phyloP scores from a whole-genome alignment of 2,113 vertebrate species.

The Pyxicephalus adspersus region DNA sequence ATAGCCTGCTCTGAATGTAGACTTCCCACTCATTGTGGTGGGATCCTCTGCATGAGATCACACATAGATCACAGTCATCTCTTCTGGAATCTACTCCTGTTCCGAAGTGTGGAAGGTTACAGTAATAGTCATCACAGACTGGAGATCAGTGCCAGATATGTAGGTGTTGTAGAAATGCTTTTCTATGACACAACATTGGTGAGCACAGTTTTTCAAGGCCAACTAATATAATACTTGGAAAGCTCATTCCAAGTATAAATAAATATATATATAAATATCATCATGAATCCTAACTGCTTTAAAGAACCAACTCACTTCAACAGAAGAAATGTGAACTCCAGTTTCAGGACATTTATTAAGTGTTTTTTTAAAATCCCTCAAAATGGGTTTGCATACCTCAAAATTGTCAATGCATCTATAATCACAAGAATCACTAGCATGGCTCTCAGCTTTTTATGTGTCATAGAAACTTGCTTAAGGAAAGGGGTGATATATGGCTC shows the following conservation, averaged over 20 bases:
- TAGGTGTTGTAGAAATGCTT: neutral
- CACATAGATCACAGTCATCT: slow-evolving; percentile 7
- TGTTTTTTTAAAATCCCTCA: too few relatives aligned
- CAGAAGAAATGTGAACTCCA: too few relatives aligned
- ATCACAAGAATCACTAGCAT: too few relatives aligned
- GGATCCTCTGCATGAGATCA: slow-evolving; percentile 28
- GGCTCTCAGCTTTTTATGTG: too few relatives aligned
- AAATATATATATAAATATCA: neutral
- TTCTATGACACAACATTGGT: neutral
- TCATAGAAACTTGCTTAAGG: too few relatives aligned
- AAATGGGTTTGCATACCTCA: too few relatives aligned
- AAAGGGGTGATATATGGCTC: too few relatives aligned
- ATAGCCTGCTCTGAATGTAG: neutral
- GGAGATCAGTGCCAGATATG: neutral
- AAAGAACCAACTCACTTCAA: too few relatives aligned
- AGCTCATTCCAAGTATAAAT: neutral
- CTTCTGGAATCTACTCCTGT: neutral
- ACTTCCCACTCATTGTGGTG: neutral
- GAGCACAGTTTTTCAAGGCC: neutral
- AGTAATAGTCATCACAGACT: slow-evolving; percentile 8
- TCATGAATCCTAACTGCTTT: too few relatives aligned
- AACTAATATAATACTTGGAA: neutral
- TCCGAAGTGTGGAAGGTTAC: neutral
- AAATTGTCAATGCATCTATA: too few relatives aligned
- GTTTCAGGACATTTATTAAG: too few relatives aligned